Percentiles rank a stretch among this genome's conserved stretches.
phyloP scores from a whole-genome alignment of 37 sponge, comb jelly and placozoan species.

The Hexactinellida sp. region DNA sequence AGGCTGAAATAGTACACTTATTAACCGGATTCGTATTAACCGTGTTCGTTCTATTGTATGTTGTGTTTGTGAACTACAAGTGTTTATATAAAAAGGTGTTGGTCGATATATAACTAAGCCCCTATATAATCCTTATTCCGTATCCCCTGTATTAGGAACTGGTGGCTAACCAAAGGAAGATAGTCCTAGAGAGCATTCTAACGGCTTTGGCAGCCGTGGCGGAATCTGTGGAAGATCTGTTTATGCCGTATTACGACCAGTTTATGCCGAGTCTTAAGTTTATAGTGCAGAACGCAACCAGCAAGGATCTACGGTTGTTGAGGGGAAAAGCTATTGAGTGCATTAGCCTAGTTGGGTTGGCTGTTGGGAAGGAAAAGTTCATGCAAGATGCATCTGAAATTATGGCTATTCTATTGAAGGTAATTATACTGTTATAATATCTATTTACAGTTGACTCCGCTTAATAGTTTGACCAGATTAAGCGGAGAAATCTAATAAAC shows the following conservation, averaged over 20 bases:
- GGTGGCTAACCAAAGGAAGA: slow-evolving; percentile 47
- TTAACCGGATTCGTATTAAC: too few relatives aligned
- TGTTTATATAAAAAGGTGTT: too few relatives aligned
- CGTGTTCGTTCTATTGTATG: too few relatives aligned
- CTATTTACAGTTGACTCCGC: too few relatives aligned
- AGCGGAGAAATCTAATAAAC: too few relatives aligned
- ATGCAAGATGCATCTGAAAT: slow-evolving; percentile 92
- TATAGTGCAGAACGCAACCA: slow-evolving; percentile 66
- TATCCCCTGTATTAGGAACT: too few relatives aligned
- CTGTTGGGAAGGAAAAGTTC: slow-evolving; percentile 96
- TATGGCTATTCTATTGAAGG: slow-evolving; percentile 80
- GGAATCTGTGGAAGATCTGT: slow-evolving; percentile 70
- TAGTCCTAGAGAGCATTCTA: slow-evolving; percentile 76
- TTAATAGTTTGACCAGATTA: too few relatives aligned
- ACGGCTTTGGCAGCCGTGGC: slow-evolving; percentile 92
- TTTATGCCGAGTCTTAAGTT: slow-evolving; percentile 97
- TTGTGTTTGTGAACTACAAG: too few relatives aligned
- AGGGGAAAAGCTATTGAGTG: slow-evolving; percentile 96
- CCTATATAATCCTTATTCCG: too few relatives aligned
- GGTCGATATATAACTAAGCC: too few relatives aligned
- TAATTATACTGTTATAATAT: slow-evolving; percentile 9
- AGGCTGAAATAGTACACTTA: too few relatives aligned
- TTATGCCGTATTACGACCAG: slow-evolving; percentile 78
- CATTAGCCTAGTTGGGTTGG: slow-evolving; percentile 88
- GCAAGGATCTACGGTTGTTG: slow-evolving; percentile 66